Evolutionary conservation across 2,113 vertebrate species (phyloP).

Genomic region (Festucalex cinctus): DNA sequence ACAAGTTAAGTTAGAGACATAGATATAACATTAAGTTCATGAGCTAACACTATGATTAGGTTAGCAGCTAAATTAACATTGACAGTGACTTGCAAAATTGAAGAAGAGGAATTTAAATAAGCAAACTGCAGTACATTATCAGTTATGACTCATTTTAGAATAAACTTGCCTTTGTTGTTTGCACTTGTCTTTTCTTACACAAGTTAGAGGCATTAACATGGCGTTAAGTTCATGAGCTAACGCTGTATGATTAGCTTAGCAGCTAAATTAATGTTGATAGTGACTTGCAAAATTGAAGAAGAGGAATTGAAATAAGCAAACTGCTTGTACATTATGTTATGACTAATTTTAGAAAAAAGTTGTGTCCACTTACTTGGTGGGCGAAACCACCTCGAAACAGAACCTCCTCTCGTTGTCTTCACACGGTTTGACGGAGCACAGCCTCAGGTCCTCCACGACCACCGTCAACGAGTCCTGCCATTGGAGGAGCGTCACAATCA

Average conservation of each 20-base stretch:
- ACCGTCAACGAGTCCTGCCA: slow-evolving; percentile 88
- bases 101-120: neutral
- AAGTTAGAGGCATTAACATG: neutral
- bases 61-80: neutral
- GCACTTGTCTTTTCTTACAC: slow-evolving; percentile 49
- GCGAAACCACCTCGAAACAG: slow-evolving; percentile 98
- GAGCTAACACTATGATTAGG: neutral
- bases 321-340: neutral
- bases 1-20: neutral
- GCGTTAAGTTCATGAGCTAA: neutral
- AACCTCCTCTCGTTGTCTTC: slow-evolving; percentile 95
- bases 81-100: too few relatives aligned
- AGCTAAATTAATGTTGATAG: neutral
- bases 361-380: slow-evolving; percentile 84
- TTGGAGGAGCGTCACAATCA: neutral
- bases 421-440: slow-evolving; percentile 95
- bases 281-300: too few relatives aligned
- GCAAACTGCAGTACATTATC: neutral
- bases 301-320: neutral
- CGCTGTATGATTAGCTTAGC: too few relatives aligned
- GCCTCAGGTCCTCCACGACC: slow-evolving; percentile 92
- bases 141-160: neutral
- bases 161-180: neutral
- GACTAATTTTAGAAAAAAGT: neutral
- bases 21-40: neutral